Conservation (phyloP, 2,113 vertebrate genomes). For the Oreochromis niloticus region DNA sequence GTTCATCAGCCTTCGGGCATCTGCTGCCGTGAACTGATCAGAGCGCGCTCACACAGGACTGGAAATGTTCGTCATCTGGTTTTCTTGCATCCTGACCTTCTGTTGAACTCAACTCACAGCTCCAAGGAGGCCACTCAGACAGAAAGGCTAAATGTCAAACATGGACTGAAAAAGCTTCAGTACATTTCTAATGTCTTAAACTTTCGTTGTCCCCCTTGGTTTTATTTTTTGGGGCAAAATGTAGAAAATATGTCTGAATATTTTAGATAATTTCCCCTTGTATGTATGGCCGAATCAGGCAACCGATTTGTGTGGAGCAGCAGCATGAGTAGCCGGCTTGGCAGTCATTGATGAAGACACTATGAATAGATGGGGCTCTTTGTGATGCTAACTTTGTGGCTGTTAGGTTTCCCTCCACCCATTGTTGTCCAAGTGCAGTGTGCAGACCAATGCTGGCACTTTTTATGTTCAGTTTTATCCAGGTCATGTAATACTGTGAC, state of each 20-base stretch:
- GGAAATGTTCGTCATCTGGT: background rate
- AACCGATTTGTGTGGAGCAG: background rate
- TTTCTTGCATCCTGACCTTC: constrained; percentile 28
- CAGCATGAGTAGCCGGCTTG: background rate
- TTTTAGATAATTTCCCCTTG: background rate
- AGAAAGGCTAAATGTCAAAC: constrained; percentile 22
- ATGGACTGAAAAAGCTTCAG: background rate
- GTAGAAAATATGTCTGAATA: background rate
- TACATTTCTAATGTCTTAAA: background rate
- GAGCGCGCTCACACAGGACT: background rate
- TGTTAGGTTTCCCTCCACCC: background rate
- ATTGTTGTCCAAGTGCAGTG: background rate
- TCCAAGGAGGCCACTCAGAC: constrained; percentile 3
- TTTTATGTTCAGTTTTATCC: background rate
- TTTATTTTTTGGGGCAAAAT: background rate
- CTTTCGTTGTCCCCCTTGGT: background rate
- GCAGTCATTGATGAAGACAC: background rate
- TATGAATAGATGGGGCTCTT: background rate
- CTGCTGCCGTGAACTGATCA: constrained; percentile 43
- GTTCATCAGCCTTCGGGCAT: background rate
- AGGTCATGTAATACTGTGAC: background rate
- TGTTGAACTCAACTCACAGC: constrained; percentile 39
- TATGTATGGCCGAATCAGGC: background rate
- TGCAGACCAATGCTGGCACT: background rate
- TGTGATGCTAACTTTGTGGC: background rate